These are phyloP conservation scores for Tadarida brasiliensis DNA, from an alignment of 2,797 vertebrate species.

Conservation along the genomic window DNA sequence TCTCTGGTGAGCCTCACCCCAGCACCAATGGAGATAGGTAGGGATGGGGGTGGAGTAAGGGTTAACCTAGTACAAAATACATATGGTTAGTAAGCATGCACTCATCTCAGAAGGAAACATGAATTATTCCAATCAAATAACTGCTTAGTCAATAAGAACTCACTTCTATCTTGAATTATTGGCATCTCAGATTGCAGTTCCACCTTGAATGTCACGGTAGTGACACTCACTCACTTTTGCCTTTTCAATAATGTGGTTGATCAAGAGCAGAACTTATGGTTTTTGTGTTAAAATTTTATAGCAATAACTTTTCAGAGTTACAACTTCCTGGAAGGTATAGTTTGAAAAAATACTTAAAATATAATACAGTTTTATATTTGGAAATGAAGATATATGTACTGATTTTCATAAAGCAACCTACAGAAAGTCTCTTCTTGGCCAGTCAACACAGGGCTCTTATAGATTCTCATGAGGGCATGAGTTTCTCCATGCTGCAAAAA, in stretches of 20 bases:
- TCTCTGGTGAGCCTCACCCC: background rate
- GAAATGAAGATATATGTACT: background rate
- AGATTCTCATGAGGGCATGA: background rate
- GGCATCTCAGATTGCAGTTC: slow-evolving; percentile 1
- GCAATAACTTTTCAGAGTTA: slow-evolving; percentile 12
- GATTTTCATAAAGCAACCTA: slow-evolving; percentile 6
- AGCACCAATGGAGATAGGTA: background rate
- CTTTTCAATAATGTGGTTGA: slow-evolving; percentile 8
- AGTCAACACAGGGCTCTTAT: background rate
- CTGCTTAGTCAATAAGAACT: background rate
- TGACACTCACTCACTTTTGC: background rate
- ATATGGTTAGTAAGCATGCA: background rate
- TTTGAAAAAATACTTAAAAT: slow-evolving; percentile 50
- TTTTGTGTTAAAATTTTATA: slow-evolving; percentile 31
- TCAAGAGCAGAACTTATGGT: background rate
- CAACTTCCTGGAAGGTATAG: background rate
- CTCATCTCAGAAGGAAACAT: slow-evolving; percentile 25
- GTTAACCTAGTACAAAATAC: background rate
- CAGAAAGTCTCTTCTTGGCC: background rate
- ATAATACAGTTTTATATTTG: background rate
- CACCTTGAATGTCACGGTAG: background rate
- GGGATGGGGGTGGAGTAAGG: too few species aligned
- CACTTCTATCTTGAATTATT: slow-evolving; percentile 1
- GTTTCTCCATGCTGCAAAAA: slow-evolving; percentile 14
- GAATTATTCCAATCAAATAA: slow-evolving; percentile 34